Evolutionary conservation across 2,113 vertebrate species (phyloP).

Genomic region (Rhagologus leucostigma): DNA sequence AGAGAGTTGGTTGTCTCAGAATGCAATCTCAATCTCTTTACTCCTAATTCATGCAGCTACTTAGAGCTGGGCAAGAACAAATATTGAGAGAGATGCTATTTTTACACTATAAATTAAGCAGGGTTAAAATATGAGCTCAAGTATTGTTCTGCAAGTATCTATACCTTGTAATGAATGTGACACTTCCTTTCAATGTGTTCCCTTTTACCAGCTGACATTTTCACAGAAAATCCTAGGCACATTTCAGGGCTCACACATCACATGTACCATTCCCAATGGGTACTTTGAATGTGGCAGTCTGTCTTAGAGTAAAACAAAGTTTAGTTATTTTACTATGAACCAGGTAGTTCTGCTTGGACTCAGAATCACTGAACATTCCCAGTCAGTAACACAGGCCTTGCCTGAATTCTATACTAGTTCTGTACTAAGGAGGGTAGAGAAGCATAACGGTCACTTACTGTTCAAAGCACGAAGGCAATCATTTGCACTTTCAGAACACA

Average conservation of each 20-base stretch:
- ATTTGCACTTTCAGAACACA: not conserved
- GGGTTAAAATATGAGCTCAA: not conserved
- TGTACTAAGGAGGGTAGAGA: not conserved
- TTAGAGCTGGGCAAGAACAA: not conserved
- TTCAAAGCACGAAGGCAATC: not conserved
- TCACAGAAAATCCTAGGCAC: not conserved
- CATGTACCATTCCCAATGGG: not conserved
- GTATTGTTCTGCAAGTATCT: not conserved
- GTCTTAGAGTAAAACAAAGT: not conserved
- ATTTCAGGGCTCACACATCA: not conserved
- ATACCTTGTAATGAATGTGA: not conserved
- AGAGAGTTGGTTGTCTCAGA: not conserved
- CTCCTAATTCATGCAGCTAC: not conserved
- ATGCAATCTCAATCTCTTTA: not conserved
- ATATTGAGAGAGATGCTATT: not conserved
- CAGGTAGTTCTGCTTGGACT: not conserved
- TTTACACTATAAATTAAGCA: not conserved
- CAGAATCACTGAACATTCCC: not conserved
- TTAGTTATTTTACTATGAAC: not conserved
- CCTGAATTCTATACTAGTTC: not conserved
- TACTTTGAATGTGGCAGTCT: not conserved
- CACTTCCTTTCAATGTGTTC: not conserved
- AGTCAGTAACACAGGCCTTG: not conserved
- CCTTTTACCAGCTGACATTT: not conserved
- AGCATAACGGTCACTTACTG: rapidly evolving